Base-by-base conservation (phyloP, 2,113 vertebrate genomes). In the Cricetomys ansorgei region DNA sequence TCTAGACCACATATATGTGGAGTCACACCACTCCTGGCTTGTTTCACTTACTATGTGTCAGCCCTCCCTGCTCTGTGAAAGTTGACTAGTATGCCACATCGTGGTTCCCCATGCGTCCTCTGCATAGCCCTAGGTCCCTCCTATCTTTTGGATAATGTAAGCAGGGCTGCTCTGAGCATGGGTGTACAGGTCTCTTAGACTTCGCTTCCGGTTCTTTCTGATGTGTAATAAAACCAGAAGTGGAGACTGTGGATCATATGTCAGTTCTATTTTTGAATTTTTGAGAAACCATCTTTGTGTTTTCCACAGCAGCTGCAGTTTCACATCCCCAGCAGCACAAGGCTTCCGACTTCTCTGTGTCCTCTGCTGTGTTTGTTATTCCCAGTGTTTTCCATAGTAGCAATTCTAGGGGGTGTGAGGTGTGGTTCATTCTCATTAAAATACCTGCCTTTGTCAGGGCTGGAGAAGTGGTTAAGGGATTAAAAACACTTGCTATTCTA, bases 71-170 rank as follows among this genome's bases (percentile, higher is more conserved):
- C 43, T 21, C 21, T 75, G 48, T 4, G 13, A 40, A 53, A 91
- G 17, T 8, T 25, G n/a, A 37, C 8, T 67, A 2, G 11, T 27
- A 5, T 0, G 25, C 31, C 11, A 3, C 50, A 0, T 19, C 86
- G 8, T 37, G 57, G 16, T n/a, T 13, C 11, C 1, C 59, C 3
- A 0, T 16, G n/a, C 45, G 1, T 4, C n/a, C 3, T 1, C 0
- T 5, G 27, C 17, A 8, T 40, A 55, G 43, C 21, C 12, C 19
- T 25, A 15, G n/a, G 8, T 69, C 23, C 19, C 23, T 34, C 8
- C 19, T 13, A 0, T 23, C 27, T 8, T 64, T 65, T 50, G 13
- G 67, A 12, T 37, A 0, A 40, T 21, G 27, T 77, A 50, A 62
- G 1, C 50, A 34, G 37, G 2, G 5, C 40, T 25, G 53, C 31